Conservation (phyloP, 2,888 invertebrate genomes). For the Mechanitis mazaeus region DNA sequence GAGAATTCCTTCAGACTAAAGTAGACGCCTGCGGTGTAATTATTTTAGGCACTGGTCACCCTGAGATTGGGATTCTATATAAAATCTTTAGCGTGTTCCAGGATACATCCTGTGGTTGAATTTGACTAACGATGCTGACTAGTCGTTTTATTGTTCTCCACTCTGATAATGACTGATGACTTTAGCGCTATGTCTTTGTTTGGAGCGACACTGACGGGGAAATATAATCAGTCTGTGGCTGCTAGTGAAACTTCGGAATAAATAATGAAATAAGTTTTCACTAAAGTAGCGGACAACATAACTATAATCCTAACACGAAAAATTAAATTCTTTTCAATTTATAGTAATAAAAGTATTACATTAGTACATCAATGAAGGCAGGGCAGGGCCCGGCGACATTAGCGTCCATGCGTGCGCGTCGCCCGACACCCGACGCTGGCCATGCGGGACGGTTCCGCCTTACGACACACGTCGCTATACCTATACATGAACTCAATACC, state of each 20-base stretch:
- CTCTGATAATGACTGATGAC: conserved; percentile 72
- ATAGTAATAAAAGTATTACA: not conserved
- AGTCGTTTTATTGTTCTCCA: conserved; percentile 66
- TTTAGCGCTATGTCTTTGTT: conserved; percentile 69
- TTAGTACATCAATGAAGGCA: too few species aligned
- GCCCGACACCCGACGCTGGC: conserved; percentile 31
- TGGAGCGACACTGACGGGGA: conserved; percentile 64
- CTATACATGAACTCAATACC: too few species aligned
- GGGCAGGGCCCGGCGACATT: conserved; percentile 16
- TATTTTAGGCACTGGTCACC: conserved; percentile 22
- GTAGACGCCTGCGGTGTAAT: conserved; percentile 36
- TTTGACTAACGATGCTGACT: conserved; percentile 69
- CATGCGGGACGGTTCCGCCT: conserved; percentile 38
- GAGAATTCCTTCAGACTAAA: conserved; percentile 11
- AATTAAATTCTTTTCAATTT: conserved; percentile 11
- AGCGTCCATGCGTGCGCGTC: conserved; percentile 31
- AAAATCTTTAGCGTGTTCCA: conserved; percentile 13
- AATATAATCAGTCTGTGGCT: conserved; percentile 60
- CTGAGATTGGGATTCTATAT: conserved; percentile 7
- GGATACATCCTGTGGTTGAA: conserved; percentile 50
- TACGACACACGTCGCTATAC: conserved; percentile 28
- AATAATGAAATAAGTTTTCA: conserved; percentile 34
- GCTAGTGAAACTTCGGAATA: conserved; percentile 31
- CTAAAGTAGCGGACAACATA: conserved; percentile 24
- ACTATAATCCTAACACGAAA: conserved; percentile 7